Conservation (phyloP, 2,113 vertebrate species). For the Oplegnathus fasciatus region DNA sequence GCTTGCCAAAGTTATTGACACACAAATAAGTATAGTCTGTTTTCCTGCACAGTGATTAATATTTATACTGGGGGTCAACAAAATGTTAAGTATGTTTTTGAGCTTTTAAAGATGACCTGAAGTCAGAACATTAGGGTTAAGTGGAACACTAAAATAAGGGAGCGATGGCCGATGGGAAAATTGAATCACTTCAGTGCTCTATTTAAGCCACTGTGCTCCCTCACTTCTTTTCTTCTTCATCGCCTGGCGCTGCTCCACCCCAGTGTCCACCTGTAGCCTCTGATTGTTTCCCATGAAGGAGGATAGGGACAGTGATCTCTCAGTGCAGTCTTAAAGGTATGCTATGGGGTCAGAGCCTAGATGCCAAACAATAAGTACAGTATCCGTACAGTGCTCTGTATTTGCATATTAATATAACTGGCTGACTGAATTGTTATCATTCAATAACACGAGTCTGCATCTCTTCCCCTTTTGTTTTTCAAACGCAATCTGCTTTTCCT, state of each 20-base stretch:
- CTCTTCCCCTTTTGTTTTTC: constrained; percentile 33
- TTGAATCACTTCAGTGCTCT: neutral
- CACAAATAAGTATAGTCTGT: neutral
- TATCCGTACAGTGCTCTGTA: neutral
- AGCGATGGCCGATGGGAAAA: neutral
- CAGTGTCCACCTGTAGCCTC: neutral
- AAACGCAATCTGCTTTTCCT: constrained; percentile 53
- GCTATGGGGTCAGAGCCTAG: neutral
- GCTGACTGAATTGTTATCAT: constrained; percentile 28
- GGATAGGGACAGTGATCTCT: neutral
- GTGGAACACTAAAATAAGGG: neutral
- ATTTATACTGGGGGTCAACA: neutral
- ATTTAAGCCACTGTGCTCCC: neutral
- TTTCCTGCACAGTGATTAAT: neutral
- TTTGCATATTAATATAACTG: neutral
- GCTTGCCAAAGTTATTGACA: neutral
- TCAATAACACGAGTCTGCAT: constrained; percentile 44
- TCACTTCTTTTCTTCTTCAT: neutral
- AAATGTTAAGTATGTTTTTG: neutral
- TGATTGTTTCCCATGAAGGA: neutral
- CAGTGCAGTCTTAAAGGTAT: neutral
- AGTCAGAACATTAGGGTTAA: neutral
- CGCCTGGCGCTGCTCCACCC: neutral
- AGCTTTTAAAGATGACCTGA: neutral
- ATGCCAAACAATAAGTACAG: neutral